phyloP scores from a whole-genome alignment of 2,888 invertebrate species.

The Unio delphinus region DNA sequence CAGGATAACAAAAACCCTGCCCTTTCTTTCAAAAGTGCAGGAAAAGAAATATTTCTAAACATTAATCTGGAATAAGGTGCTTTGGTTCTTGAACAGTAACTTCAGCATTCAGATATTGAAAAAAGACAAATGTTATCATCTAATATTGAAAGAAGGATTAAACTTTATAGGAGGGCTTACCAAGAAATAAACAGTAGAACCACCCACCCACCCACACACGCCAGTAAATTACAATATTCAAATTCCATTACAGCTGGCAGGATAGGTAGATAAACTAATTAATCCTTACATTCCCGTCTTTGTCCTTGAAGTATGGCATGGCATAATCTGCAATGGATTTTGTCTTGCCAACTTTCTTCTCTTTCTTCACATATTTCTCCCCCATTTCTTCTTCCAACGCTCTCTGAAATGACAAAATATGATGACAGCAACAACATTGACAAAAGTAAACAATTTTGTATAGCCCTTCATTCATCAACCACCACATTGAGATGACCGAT shows the following conservation, averaged over 20 bases:
- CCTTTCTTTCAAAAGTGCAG: no score
- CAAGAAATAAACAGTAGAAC: background rate
- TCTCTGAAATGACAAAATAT: slow-evolving; percentile 13
- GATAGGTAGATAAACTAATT: background rate
- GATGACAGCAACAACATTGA: background rate
- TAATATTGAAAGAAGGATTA: no score
- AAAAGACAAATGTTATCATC: no score
- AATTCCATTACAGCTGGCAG: background rate
- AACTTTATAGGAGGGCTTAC: no score
- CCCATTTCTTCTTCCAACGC: slow-evolving; percentile 31
- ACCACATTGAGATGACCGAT: no score
- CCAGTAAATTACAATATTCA: background rate
- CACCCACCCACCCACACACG: background rate
- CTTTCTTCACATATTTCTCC: slow-evolving; percentile 5
- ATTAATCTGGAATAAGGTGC: no score
- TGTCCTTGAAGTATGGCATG: slow-evolving; percentile 44
- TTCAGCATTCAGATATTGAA: no score
- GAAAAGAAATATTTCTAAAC: no score
- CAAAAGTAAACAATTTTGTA: no score
- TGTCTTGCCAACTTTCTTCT: slow-evolving; percentile 3
- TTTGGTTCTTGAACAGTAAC: no score
- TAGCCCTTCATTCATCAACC: no score
- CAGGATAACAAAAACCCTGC: no score
- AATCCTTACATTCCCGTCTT: slow-evolving; percentile 30
- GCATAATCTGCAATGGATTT: background rate